Base-by-base conservation (phyloP, 2,113 vertebrate genomes). In the Mystacornis crossleyi region DNA sequence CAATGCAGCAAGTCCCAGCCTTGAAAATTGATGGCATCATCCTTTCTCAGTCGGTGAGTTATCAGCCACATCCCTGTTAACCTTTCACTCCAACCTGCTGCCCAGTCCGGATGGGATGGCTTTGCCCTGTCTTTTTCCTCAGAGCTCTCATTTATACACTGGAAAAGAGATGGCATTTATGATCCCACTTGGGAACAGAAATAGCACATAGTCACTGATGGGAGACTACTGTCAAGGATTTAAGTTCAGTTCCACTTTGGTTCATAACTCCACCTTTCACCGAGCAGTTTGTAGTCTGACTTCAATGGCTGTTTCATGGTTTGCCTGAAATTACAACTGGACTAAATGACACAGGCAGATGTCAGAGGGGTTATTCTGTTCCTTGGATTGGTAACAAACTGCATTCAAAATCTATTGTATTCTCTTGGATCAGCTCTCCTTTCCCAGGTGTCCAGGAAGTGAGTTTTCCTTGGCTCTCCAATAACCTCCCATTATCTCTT, bases 1-100 rank as follows among this genome's bases (percentile, higher is more conserved):
- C 99, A 73, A 99, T 99, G 99, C 98, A 98, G 90, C 99, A 99
- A 98, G 99, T 99, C 33, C 99, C 99, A 81, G 97, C 97, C 61
- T 97, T 99, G 93, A 98, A 98, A 97, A 99, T 99, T 19, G 99
- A 99, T 95, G 99, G 98, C 40, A 94, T 99, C 95, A 98, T 91
- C 60, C 96, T 99, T 31, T 97, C 98, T 92, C 99, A 99, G 93
- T 99, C 99, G 0, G 99, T 99, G 96, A 99, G 99, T 98, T 72
- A 55, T 24, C 47, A 58, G 58, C 19, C 29, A 36, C 20, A 57
- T n/a, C 15, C 62, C n/a, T 81, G 29, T 88, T 88, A 87, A 85
- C 18, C 33, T 72, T 88, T 94, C 43, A 57, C 29, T 89, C 40
- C 42, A 53, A 31, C 21, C 64, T 78, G 38, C 64, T 94, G 61